Evolutionary conservation across 2,113 vertebrate species (phyloP).

Genomic region (Clarias magur): DNA sequence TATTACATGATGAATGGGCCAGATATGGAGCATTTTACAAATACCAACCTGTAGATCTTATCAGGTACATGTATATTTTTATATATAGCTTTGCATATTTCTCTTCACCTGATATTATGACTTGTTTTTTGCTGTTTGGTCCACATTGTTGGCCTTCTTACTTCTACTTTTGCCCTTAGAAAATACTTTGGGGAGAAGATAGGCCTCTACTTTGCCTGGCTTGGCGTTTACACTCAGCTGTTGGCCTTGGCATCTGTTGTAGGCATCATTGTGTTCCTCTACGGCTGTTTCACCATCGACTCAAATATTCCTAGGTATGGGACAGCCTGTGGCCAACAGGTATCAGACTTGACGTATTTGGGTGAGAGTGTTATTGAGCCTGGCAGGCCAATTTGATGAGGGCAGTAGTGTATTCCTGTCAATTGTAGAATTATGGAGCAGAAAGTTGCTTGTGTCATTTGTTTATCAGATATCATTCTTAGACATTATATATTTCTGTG

Average conservation of each 20-base stretch:
- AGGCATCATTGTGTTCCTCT: conserved; percentile 94
- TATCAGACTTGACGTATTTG: conserved; percentile 7
- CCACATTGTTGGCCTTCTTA: background rate
- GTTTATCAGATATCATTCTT: background rate
- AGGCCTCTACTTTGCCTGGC: conserved; percentile 97
- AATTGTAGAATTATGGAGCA: background rate
- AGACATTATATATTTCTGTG: background rate
- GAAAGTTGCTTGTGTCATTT: background rate
- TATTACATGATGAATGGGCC: conserved; percentile 93
- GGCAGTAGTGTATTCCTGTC: background rate
- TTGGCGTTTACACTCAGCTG: conserved; percentile 94
- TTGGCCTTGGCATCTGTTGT: conserved; percentile 90
- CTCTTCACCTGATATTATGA: background rate
- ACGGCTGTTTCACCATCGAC: conserved; percentile 90
- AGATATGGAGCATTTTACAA: conserved; percentile 94
- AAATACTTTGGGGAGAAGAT: conserved; percentile 99
- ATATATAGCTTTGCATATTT: background rate
- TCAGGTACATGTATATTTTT: conserved; percentile 77
- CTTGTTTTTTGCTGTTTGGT: background rate
- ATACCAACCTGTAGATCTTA: conserved; percentile 94
- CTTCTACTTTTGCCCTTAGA: conserved; percentile 68
- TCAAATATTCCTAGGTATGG: conserved; percentile 91
- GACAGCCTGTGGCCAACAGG: background rate
- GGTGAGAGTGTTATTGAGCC: background rate
- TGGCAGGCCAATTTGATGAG: background rate